Evolutionary conservation across 2,888 invertebrate genomes (phyloP).

Genomic region (Monochamus alternatus): DNA sequence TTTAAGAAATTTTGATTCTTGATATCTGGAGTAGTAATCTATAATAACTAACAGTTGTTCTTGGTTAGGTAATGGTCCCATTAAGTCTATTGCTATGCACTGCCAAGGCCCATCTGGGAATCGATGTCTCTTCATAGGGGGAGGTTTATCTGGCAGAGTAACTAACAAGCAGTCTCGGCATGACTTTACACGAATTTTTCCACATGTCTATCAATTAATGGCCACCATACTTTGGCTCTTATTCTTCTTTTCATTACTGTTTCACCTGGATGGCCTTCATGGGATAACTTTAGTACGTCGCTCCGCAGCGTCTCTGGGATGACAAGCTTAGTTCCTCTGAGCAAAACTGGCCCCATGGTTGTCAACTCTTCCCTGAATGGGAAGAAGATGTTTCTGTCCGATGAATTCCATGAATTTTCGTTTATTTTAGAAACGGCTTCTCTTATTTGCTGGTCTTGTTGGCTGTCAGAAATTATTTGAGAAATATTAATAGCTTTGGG

Average conservation of each 20-base stretch:
- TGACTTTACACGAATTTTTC: conserved; percentile 43
- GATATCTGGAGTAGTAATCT: conserved; percentile 45
- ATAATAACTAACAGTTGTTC: conserved; percentile 40
- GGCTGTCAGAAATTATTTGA: conserved; percentile 23
- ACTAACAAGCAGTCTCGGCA: conserved; percentile 46
- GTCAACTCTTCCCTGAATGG: conserved; percentile 49
- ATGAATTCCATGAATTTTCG: conserved; percentile 42
- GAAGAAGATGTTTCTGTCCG: conserved; percentile 46
- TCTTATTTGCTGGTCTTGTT: conserved; percentile 36
- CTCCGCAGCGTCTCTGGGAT: conserved; percentile 46
- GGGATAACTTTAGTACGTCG: conserved; percentile 45
- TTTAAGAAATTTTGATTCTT: conserved; percentile 43
- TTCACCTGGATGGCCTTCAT: conserved; percentile 56
- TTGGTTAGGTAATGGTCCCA: conserved; percentile 50
- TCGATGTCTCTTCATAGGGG: conserved; percentile 49
- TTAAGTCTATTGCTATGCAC: conserved; percentile 51
- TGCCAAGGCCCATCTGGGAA: conserved; percentile 47
- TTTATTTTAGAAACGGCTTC: conserved; percentile 38
- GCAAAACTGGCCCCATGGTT: conserved; percentile 48
- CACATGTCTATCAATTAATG: conserved; percentile 43
- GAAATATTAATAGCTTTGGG: conserved; percentile 48
- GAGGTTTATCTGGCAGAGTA: conserved; percentile 41
- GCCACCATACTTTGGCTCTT: conserved; percentile 54
- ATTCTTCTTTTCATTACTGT: conserved; percentile 53
- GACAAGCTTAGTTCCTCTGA: conserved; percentile 49